Percentiles rank a stretch among this genome's conserved stretches.
phyloP scores from a whole-genome alignment of 2,888 invertebrate species.

The Argyresthia goedartella region DNA sequence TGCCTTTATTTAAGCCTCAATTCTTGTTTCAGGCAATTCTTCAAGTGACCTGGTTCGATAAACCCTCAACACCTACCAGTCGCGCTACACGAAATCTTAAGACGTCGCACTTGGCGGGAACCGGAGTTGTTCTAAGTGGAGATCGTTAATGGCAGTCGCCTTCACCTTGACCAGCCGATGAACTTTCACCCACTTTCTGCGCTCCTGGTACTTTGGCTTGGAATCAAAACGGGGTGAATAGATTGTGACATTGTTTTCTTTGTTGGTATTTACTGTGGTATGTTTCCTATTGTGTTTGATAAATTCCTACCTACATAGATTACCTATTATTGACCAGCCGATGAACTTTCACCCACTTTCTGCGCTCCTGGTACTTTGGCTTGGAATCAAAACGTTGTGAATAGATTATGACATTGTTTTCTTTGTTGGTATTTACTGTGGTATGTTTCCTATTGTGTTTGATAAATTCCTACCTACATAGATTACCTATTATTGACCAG shows the following conservation, averaged over 20 bases:
- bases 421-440: too few relatives aligned
- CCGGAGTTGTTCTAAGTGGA: conserved; percentile 57
- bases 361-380: conserved; percentile 24
- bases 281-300: too few relatives aligned
- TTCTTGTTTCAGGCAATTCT: too few relatives aligned
- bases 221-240: not conserved
- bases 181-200: conserved; percentile 54
- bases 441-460: too few relatives aligned
- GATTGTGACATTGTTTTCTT: not conserved
- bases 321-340: conserved; percentile 59
- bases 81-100: conserved; percentile 40
- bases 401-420: not conserved
- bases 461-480: too few relatives aligned
- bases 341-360: conserved; percentile 60
- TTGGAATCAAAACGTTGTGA: not conserved
- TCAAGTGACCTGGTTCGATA: too few relatives aligned
- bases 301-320: too few relatives aligned
- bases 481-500: too few relatives aligned
- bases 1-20: too few relatives aligned
- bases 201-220: conserved; percentile 22
- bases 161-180: conserved; percentile 65
- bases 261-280: too few relatives aligned
- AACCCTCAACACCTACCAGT: conserved; percentile 21
- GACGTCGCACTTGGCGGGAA: conserved; percentile 32
- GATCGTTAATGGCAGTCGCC: conserved; percentile 52